phyloP scores from a whole-genome alignment of 2,888 invertebrate species.

The Argyra leucocephala region DNA sequence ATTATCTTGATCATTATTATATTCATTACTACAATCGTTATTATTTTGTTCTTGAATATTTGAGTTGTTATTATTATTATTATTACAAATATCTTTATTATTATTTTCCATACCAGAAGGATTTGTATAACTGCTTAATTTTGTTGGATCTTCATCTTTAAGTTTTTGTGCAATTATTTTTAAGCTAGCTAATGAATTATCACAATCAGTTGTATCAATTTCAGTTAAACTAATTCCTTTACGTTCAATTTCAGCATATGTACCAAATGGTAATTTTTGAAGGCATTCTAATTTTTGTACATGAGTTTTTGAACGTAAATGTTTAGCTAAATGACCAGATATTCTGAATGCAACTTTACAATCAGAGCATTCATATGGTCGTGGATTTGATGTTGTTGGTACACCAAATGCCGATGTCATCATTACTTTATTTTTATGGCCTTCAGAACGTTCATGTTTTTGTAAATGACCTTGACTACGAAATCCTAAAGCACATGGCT shows the following conservation, averaged over 20 bases:
- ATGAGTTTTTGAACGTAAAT: conserved; percentile 91
- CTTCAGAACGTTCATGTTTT: conserved; percentile 85
- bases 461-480: conserved; percentile 82
- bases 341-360: conserved; percentile 94
- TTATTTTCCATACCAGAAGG: conserved; percentile 34
- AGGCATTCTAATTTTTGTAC: conserved; percentile 87
- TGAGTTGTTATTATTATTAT: no score
- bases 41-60: conserved; percentile 8
- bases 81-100: background rate
- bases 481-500: conserved; percentile 84
- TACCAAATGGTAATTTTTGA: conserved; percentile 86
- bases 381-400: conserved; percentile 77
- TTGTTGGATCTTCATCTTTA: conserved; percentile 70
- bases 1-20: conserved; percentile 16
- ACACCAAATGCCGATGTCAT: conserved; percentile 79
- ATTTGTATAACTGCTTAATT: conserved; percentile 50
- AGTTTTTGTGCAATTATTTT: conserved; percentile 70
- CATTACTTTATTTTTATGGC: conserved; percentile 85
- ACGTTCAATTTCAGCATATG: conserved; percentile 87
- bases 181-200: conserved; percentile 82
- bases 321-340: conserved; percentile 94
- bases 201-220: conserved; percentile 93
- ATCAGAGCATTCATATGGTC: conserved; percentile 92
- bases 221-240: conserved; percentile 83
- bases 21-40: conserved; percentile 23